Evolutionary conservation across 2,888 invertebrate genomes (phyloP), one percentile per base, ranked within the genome.

Genomic region (Agrenia bidenticulata): DNA sequence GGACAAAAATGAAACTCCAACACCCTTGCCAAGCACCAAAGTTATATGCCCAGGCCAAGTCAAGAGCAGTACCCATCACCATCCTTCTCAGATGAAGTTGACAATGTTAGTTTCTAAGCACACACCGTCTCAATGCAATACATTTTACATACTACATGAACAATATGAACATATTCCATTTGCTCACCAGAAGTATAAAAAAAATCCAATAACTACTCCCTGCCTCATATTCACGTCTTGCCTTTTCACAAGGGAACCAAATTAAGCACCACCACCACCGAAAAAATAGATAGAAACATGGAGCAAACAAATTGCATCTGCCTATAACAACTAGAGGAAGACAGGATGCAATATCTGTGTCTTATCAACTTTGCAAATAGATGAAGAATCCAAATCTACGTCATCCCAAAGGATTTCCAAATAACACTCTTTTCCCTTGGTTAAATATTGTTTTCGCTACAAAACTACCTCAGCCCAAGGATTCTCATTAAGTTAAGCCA

Each of bases 31-130:
- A 51, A 51, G 23, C 5, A 49, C 9, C 17, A 17, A 49, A 49
- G 7, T 9, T n/a, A 17, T 17, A 49, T 7, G 13, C 49, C 49
- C 11, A 49, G 17, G 49, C 51, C 51, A 51, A 51, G 51, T 51
- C 24, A 24, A 24, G 13, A 23, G 7, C 5, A 19, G 24, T 23
- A 15, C 23, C 21, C 51, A 51, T 51, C 51, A 24, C 24, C 51
- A 51, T 51, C 51, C 51, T 51, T 51, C 51, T 51, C 24, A 24
- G 13, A 51, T 51, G 51, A 51, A 13, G 24, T 51, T 23, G 17
- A 19, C 51, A 32, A 32, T 32, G 23, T 51, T 23, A 11, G 7
- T 11, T 51, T 21, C 23, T 51, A 51, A 51, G 51, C 51, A 24
- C 51, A 45, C 45, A 15, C n/a, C 45, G 4, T 17, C 45, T 11